These are phyloP conservation scores for Gavialis gangeticus DNA, from an alignment of 2,113 vertebrate genomes.

Conservation along the genomic window DNA sequence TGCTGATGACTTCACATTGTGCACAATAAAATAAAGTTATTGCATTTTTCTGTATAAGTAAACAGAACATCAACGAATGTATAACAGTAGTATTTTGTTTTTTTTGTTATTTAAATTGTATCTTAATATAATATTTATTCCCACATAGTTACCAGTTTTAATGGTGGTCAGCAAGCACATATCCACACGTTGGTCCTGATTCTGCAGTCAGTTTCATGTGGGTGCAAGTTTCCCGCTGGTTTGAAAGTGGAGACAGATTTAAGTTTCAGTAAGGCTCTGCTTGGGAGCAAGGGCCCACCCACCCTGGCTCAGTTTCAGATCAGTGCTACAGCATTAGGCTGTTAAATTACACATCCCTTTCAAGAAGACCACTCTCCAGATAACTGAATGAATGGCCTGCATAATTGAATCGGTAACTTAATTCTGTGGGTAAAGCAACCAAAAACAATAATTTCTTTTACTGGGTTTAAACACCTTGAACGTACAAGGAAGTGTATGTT, in stretches of 20 bases:
- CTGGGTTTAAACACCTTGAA: background rate
- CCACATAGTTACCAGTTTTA: background rate
- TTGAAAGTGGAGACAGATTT: background rate
- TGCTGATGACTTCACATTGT: background rate
- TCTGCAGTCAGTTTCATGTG: background rate
- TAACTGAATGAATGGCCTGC: background rate
- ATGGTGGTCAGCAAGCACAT: background rate
- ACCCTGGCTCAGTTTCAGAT: background rate
- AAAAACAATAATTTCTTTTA: background rate
- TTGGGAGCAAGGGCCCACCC: background rate
- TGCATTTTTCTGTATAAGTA: background rate
- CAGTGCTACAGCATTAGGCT: rapidly evolving
- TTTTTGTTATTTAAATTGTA: background rate
- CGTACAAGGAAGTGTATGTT: background rate
- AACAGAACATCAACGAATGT: background rate
- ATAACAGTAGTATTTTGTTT: background rate
- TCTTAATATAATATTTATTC: background rate
- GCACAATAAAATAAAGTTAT: background rate
- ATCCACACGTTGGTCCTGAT: background rate
- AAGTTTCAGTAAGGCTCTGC: background rate
- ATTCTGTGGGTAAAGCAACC: background rate
- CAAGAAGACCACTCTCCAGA: background rate
- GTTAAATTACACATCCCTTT: rapidly evolving
- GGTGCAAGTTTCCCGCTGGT: background rate
- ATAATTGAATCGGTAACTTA: too few species aligned